These are phyloP conservation scores for Narcine bancroftii DNA, from an alignment of 2,113 vertebrate genomes.

Conservation along the genomic window DNA sequence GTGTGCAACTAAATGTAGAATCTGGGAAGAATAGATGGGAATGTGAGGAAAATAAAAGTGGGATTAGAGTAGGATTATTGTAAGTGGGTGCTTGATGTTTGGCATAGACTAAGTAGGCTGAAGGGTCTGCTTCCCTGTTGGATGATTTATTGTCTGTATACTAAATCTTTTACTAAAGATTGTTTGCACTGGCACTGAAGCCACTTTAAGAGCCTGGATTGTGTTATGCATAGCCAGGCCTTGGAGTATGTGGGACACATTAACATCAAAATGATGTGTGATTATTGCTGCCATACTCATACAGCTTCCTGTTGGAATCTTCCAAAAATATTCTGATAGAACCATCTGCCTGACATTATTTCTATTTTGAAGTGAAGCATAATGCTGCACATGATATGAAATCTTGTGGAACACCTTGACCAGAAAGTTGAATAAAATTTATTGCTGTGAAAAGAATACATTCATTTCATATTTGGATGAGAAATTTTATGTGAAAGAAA, in stretches of 20 bases:
- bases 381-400: not conserved
- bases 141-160: too few species aligned
- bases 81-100: too few species aligned
- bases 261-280: not conserved
- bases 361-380: slow-evolving; percentile 1
- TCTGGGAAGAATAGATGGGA: too few species aligned
- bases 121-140: too few species aligned
- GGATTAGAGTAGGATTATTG: too few species aligned
- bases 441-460: not conserved
- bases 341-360: not conserved
- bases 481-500: not conserved
- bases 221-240: not conserved
- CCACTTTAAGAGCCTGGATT: not conserved
- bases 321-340: not conserved
- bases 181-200: not conserved
- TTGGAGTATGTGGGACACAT: not conserved
- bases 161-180: too few species aligned
- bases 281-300: not conserved
- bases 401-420: not conserved
- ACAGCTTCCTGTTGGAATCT: not conserved
- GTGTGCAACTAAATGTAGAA: too few species aligned
- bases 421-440: not conserved
- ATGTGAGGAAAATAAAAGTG: too few species aligned
- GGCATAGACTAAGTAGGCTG: too few species aligned
- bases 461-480: not conserved